phyloP scores from a whole-genome alignment of 2,888 invertebrate genomes.

The Apomyelois bistriatella region DNA sequence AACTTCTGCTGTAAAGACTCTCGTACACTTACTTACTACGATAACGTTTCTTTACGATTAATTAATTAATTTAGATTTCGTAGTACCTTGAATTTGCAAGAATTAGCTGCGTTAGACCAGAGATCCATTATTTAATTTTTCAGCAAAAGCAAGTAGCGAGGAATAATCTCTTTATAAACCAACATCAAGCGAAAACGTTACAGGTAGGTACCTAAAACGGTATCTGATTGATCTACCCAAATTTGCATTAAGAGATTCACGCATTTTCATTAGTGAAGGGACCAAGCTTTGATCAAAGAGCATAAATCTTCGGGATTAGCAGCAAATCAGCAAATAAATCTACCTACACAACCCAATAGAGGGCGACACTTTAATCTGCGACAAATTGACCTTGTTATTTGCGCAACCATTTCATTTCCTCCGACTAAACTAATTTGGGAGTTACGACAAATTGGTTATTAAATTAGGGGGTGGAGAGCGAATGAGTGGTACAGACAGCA shows the following conservation, averaged over 20 bases:
- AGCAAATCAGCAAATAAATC: conserved; percentile 3
- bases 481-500: not conserved
- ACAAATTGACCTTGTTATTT: conserved; percentile 16
- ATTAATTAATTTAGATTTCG: no score
- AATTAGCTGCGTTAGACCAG: no score
- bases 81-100: no score
- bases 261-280: not conserved
- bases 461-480: not conserved
- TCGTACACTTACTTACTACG: no score
- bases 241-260: not conserved
- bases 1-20: no score
- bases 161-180: no score
- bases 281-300: not conserved
- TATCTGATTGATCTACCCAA: no score
- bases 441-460: conserved; percentile 5
- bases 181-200: no score
- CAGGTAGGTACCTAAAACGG: no score
- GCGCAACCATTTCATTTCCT: conserved; percentile 12
- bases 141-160: no score
- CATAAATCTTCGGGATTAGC: conserved; percentile 5
- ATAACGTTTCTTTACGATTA: no score
- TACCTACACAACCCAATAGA: not conserved
- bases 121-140: no score
- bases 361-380: conserved; percentile 10
- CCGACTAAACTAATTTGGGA: conserved; percentile 12